Evolutionary conservation across 2,113 vertebrate genomes (phyloP).

Genomic region (Laterallus jamaicensis): DNA sequence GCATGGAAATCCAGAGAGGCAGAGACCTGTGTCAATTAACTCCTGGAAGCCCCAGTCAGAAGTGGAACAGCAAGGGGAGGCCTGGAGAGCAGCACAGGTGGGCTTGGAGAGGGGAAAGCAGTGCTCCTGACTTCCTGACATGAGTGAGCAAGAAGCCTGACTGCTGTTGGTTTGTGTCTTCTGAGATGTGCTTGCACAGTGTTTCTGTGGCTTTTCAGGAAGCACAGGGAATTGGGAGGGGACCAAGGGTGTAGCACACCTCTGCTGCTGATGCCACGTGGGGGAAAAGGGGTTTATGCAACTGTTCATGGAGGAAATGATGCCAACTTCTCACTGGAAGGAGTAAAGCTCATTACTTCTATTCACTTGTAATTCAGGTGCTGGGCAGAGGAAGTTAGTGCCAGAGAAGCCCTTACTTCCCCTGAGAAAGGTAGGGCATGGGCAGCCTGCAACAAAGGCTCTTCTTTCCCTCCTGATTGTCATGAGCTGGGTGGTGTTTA

Average conservation of each 20-base stretch:
- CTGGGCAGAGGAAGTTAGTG: background rate
- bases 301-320: background rate
- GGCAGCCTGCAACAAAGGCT: background rate
- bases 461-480: background rate
- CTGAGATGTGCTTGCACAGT: fast-evolving
- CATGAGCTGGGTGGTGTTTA: background rate
- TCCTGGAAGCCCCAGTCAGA: background rate
- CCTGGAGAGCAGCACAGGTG: background rate
- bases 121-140: fast-evolving
- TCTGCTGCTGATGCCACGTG: background rate
- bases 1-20: background rate
- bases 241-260: background rate
- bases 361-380: background rate
- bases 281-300: background rate
- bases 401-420: background rate
- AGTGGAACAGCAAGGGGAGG: background rate
- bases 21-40: background rate
- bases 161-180: background rate
- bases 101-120: too few species aligned
- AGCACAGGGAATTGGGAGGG: background rate
- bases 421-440: background rate
- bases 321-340: background rate
- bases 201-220: background rate
- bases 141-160: background rate
- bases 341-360: constrained; percentile 34